Base-by-base conservation (phyloP, 2,888 invertebrate species). In the Azorinus chamasolen region DNA sequence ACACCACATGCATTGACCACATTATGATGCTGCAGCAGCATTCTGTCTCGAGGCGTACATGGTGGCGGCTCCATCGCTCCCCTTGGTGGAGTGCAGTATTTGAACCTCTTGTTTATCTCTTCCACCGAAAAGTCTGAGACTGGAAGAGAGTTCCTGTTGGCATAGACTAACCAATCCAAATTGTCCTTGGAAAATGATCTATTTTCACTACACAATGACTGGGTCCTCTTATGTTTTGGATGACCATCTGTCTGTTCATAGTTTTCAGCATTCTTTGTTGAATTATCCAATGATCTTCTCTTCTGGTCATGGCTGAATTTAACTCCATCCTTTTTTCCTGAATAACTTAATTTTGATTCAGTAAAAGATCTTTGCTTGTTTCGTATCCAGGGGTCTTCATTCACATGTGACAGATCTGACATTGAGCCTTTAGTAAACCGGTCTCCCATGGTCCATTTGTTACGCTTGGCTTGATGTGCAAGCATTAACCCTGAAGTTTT, bases 111-210 rank as follows among this genome's bases (percentile, higher is more conserved):
- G 22, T 57, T 62, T 16, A 71, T 43, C 25, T 79, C 79, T 18
- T 79, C 82, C 14, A 27, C 53, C 18, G 76, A 73, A 46, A 82
- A 64, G 41, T 79, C 83, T 27, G 82, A 74, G 2, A 86, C 76
- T n/a, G 85, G 84, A 22, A 85, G 59, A 10, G 84, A 84, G 63
- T 88, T 89, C 69, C 88, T 82, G 58, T 88, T 90, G 3, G 88
- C 80, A 75, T 89, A 90, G 16, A 90, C 90, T 43, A 88, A 63
- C 88, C 89, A 90, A 74, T 90, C 88, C 41, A 87, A 70, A 64
- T 84, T 88, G 46, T 88, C 88, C 43, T 75, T 73, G 46, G 86
- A 65, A 22, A 66, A 62, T 41, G 71, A 61, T 20, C 69, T 73
- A 12, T 78, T 61, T 46, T 82, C 81, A 39, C 57, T 72, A 18